Evolutionary conservation across 2,888 invertebrate species (phyloP).

Genomic region (Capitulum mitella): DNA sequence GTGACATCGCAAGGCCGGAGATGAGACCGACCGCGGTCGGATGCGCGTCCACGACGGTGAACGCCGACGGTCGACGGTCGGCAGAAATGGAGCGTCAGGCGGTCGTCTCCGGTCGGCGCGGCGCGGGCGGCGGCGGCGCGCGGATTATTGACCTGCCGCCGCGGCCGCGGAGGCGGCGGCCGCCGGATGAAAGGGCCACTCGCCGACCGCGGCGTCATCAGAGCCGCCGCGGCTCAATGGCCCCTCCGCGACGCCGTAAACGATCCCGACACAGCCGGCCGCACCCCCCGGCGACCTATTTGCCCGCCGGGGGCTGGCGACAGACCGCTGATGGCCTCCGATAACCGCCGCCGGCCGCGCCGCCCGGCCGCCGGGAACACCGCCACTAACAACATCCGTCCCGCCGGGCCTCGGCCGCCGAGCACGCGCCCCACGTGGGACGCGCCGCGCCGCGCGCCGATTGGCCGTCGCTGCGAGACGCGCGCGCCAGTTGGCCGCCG

Average conservation of each 20-base stretch:
- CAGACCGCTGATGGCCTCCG: neutral
- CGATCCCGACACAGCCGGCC: neutral
- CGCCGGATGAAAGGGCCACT: neutral
- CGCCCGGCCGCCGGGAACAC: neutral
- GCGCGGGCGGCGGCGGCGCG: too few species aligned
- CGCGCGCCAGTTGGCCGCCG: neutral
- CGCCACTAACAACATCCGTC: neutral
- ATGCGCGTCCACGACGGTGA: too few species aligned
- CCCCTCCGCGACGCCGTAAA: neutral
- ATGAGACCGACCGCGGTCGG: too few species aligned
- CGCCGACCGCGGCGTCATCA: neutral
- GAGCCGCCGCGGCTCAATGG: neutral
- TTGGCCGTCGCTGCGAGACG: neutral
- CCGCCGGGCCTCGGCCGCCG: neutral
- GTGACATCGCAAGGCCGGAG: too few species aligned
- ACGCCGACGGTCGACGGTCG: too few species aligned
- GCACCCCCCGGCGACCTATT: conserved; percentile 5
- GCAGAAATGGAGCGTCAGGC: too few species aligned
- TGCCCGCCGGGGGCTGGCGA: neutral
- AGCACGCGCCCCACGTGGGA: neutral
- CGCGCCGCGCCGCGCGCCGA: neutral
- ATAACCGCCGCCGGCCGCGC: neutral
- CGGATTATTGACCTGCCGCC: too few species aligned
- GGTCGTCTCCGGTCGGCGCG: too few species aligned
- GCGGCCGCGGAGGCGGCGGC: neutral